Conservation (phyloP, 2,797 vertebrate species). For the Gymnocypris eckloni region DNA sequence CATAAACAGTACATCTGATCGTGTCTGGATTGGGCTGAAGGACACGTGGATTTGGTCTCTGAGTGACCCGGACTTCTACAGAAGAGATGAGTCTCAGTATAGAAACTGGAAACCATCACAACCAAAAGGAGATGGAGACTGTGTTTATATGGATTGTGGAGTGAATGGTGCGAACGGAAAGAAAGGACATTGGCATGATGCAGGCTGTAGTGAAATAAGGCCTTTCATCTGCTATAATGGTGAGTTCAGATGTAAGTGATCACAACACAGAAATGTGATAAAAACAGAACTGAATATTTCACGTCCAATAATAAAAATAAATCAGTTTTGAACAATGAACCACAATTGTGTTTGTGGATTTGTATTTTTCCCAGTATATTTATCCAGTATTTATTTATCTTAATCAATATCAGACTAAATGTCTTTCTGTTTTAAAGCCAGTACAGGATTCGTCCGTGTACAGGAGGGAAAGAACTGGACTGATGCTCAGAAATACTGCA, state of each 20-base stretch:
- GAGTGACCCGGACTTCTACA: conserved; percentile 14
- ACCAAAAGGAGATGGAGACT: not conserved
- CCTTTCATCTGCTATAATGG: conserved; percentile 50
- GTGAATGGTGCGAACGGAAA: fast-evolving
- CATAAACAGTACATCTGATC: fast-evolving
- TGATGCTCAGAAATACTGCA: too few relatives aligned
- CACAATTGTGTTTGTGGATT: too few relatives aligned
- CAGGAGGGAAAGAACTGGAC: too few relatives aligned
- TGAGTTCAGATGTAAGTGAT: conserved; percentile 11
- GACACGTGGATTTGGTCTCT: conserved; percentile 51
- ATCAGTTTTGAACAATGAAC: too few relatives aligned
- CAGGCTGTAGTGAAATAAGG: fast-evolving
- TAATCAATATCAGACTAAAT: too few relatives aligned
- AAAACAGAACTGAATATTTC: not conserved
- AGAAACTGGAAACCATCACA: not conserved
- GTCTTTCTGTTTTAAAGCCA: too few relatives aligned
- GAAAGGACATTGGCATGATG: not conserved
- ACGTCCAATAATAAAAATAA: too few relatives aligned
- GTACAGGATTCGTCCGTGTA: too few relatives aligned
- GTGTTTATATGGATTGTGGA: not conserved
- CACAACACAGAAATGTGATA: too few relatives aligned
- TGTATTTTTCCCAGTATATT: too few relatives aligned
- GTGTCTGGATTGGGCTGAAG: conserved; percentile 47
- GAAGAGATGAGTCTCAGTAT: too few relatives aligned
- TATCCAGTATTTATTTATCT: too few relatives aligned